Base-by-base conservation (phyloP, 2,113 vertebrate genomes). In the zebrafish (Danio rerio) region DNA sequence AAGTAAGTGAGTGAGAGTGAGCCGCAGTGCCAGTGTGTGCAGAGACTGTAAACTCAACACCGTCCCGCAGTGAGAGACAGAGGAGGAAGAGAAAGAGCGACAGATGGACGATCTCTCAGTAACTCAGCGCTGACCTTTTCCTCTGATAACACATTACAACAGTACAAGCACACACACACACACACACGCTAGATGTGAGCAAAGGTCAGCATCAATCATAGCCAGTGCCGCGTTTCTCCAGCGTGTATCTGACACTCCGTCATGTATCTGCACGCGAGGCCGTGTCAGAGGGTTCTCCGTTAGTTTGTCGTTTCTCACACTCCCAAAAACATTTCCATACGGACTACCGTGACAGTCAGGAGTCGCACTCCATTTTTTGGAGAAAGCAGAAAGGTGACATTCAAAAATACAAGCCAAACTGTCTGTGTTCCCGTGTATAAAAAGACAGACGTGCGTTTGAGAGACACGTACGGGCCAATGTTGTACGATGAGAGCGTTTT, bases 131-230 rank as follows among this genome's bases (percentile, higher is more conserved):
- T 92, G 92, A 91, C 92, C 92, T 93, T 93, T 93, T 86, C 87
- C 88, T 92, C 85, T 92, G 92, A 93, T 92, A 91, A 89, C 89
- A 93, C 89, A 93, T 93, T 92, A 93, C 90, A 90, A 78, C 63
- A 85, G 83, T 81, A 81, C 83, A 81, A 85, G 55, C 53, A 18
- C 55, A 75, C 65, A 69, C 81, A 71, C 55, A 75, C 73, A 69
- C 81, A 71, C 63, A 62, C 52, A 43, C 45, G 61, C 10, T 15
- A 18, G 66, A 53, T 55, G 77, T 78, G 84, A 85, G 76, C 81
- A 76, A 85, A 81, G 84, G 73, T 82, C 73, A 85, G 72, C 80
- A 78, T 85, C 58, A 78, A 65, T 75, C 66, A 62, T 55, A 8
- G 10, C n/a, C 18, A 7, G 82, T 63, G 66, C 7, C 31, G 83